These are phyloP conservation scores for Chrysogorgia sp. DNA, from an alignment of 92 coral and sea anemone species.

Conservation along the genomic window DNA sequence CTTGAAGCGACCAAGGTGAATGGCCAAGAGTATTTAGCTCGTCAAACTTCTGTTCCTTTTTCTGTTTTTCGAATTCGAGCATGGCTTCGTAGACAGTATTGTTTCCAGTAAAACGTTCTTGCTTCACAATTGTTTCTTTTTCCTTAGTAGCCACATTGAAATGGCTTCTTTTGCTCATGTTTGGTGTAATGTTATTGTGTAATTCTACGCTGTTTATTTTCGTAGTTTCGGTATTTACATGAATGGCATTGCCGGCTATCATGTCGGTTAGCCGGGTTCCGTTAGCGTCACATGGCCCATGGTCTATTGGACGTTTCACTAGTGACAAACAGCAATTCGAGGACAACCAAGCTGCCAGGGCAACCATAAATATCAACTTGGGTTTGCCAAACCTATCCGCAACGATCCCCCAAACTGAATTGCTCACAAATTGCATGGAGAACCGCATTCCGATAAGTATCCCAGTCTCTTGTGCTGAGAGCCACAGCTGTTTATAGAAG, in stretches of 20 bases:
- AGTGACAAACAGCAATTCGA: constrained; percentile 75
- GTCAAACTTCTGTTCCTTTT: constrained; percentile 72
- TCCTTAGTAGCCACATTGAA: background rate
- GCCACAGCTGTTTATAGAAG: constrained; percentile 89
- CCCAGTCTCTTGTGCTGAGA: constrained; percentile 91
- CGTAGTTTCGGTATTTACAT: background rate
- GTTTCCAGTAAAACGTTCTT: background rate
- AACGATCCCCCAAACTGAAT: constrained; percentile 83
- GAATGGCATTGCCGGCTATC: background rate
- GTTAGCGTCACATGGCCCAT: constrained; percentile 75
- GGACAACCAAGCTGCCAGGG: constrained; percentile 79
- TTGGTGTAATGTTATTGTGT: background rate
- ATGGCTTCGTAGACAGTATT: constrained; percentile 12
- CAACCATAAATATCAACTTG: constrained; percentile 72
- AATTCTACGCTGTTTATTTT: background rate
- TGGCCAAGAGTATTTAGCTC: constrained; percentile 79
- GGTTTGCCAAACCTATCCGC: constrained; percentile 72
- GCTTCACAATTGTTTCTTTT: background rate
- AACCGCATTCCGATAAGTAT: constrained; percentile 83
- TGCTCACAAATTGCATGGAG: constrained; percentile 72
- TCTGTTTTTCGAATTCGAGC: constrained; percentile 50
- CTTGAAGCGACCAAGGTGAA: constrained; percentile 91
- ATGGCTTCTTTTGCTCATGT: background rate
- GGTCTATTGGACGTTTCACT: constrained; percentile 65
- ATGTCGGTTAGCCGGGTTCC: constrained; percentile 61